Conservation (phyloP, 2,113 vertebrate genomes). For the Australoheros scitulus region DNA sequence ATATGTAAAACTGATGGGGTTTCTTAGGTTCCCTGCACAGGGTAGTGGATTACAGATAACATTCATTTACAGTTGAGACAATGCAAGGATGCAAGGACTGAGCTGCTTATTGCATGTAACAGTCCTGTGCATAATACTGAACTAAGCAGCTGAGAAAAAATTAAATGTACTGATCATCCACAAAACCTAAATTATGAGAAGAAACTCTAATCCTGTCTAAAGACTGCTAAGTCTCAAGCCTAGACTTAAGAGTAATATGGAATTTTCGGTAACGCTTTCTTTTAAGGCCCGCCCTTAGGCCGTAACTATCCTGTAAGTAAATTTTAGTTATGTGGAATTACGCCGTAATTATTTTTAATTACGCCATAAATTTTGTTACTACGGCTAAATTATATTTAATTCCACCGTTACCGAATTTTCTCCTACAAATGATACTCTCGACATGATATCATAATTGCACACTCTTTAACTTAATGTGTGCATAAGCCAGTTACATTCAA, state of each 20-base stretch:
- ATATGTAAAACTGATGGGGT: not conserved
- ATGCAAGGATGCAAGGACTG: not conserved
- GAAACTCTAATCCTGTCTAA: not conserved
- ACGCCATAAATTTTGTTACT: too few relatives aligned
- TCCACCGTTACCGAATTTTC: too few relatives aligned
- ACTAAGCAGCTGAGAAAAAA: not conserved
- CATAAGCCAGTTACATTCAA: not conserved
- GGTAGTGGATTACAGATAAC: not conserved
- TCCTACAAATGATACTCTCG: not conserved
- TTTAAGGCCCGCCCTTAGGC: too few relatives aligned
- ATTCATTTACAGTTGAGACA: not conserved
- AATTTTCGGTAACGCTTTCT: too few relatives aligned
- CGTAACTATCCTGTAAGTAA: too few relatives aligned
- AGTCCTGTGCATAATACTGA: not conserved
- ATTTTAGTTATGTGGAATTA: too few relatives aligned
- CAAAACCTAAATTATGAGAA: not conserved
- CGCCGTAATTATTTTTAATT: too few relatives aligned
- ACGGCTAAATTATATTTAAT: too few relatives aligned
- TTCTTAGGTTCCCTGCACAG: not conserved
- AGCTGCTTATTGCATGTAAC: not conserved
- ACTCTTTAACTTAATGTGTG: not conserved
- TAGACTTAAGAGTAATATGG: not conserved
- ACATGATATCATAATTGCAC: constrained; percentile 6
- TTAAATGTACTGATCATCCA: not conserved
- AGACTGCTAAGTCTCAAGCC: not conserved